Evolutionary conservation across 1,140 invertebrate species (phyloP).

Genomic region (Drosophila lowei): DNA sequence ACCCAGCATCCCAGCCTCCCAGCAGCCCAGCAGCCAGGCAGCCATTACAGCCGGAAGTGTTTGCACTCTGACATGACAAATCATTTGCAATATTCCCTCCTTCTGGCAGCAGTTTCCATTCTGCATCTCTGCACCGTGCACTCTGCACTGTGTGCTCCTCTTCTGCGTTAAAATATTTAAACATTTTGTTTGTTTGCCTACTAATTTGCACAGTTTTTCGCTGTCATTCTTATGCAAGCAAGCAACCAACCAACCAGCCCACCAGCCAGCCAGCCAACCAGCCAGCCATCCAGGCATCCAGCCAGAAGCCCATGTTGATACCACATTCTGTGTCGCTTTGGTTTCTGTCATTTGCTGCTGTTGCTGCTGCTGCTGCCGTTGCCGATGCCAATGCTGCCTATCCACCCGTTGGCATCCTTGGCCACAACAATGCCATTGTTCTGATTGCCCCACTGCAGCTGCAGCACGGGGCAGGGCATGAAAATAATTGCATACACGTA

Average conservation of each 20-base stretch:
- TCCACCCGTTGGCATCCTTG: not conserved
- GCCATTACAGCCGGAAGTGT: slow-evolving; percentile 58
- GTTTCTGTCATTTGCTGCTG: slow-evolving; percentile 7
- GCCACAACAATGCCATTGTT: slow-evolving; percentile 54
- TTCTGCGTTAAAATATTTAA: slow-evolving; percentile 56
- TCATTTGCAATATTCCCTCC: slow-evolving; percentile 60
- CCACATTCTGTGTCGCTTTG: slow-evolving; percentile 18
- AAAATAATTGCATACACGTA: too few species aligned
- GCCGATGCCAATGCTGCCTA: not conserved
- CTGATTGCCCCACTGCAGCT: slow-evolving; percentile 21
- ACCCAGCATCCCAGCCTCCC: not conserved
- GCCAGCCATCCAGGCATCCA: too few species aligned
- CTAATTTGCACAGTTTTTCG: slow-evolving; percentile 55
- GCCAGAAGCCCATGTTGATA: too few species aligned
- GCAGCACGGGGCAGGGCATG: too few species aligned
- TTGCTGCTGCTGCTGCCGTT: not conserved
- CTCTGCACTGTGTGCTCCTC: slow-evolving; percentile 1
- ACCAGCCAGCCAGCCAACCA: too few species aligned
- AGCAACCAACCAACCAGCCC: too few species aligned
- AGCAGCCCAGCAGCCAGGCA: not conserved
- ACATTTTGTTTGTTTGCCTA: slow-evolving; percentile 53
- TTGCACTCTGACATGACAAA: slow-evolving; percentile 72
- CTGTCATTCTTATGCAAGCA: slow-evolving; percentile 12
- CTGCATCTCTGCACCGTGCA: not conserved
- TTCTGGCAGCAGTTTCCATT: slow-evolving; percentile 39